phyloP scores from a whole-genome alignment of 2,113 vertebrate species.

The Clarias macrocephalus region DNA sequence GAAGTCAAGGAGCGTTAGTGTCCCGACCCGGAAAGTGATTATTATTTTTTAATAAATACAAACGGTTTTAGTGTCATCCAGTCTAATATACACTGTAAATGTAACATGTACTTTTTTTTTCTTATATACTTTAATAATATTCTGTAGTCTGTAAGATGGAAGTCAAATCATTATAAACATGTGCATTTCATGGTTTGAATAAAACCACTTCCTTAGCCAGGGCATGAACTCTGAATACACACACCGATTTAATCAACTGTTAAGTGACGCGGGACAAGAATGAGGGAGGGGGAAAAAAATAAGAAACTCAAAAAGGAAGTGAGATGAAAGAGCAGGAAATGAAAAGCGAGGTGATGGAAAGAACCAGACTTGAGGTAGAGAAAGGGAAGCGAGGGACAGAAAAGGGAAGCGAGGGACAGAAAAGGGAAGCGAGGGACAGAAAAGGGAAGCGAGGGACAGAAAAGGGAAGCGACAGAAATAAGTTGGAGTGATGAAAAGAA shows the following conservation, averaged over 20 bases:
- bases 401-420: too few relatives aligned
- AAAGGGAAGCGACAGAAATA: too few relatives aligned
- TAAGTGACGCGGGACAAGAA: neutral
- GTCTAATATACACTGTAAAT: too few relatives aligned
- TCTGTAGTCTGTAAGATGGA: neutral
- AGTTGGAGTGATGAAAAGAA: too few relatives aligned
- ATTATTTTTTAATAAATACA: neutral
- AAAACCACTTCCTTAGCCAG: neutral
- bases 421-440: too few relatives aligned
- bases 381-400: too few relatives aligned
- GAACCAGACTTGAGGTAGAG: too few relatives aligned
- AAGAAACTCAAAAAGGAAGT: neutral
- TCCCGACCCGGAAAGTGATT: neutral
- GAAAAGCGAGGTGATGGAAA: neutral
- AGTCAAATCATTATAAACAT: neutral
- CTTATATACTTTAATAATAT: neutral
- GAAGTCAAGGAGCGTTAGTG: neutral
- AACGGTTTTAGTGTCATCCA: neutral
- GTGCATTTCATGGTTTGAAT: neutral
- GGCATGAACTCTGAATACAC: neutral
- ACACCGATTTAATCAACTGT: neutral
- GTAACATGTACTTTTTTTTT: neutral
- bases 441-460: neutral
- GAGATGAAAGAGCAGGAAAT: neutral
- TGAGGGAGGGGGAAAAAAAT: too few relatives aligned